Evolutionary conservation across 2,113 vertebrate genomes (phyloP), one percentile per base, ranked within the genome.

Genomic region (Numida meleagris): DNA sequence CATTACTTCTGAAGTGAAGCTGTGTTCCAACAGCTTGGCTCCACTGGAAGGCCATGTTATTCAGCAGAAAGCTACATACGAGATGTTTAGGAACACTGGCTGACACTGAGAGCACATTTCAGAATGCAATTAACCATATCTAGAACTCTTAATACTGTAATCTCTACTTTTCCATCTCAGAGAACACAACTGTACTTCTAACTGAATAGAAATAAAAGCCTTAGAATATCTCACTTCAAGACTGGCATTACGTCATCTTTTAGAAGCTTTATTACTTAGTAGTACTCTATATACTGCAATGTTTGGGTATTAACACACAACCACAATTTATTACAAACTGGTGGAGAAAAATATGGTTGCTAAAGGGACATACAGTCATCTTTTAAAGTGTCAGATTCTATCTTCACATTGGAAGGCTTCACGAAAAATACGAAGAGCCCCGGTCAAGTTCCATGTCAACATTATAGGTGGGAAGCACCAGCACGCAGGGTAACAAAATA

Each of bases 21-120:
- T 15, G 10, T 40, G 40, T 93, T 97, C 94, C 96, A 96, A 94
- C 88, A 94, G 84, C 33, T 48, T 46, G 46, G 81, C 94, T 97
- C 95, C 92, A 83, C 94, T 78, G 92, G 89, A 97, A 97, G 77
- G 80, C 77, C 82, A 83, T 95, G 84, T 83, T 82, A 61, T 78
- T 70, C 94, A 89, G 80, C 95, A 96, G 94, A 93, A 97, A 96
- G 88, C 86, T 80, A 91, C 88, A 45, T 13, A 10, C 25, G 51
- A 61, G 59, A 62, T 88, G 70, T 94, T 89, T 82, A 91, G 88
- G 82, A 96, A 81, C 82, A 89, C 53, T 11, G 12, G 72, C 51
- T 18, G 77, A 80, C 89, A 87, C 85, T 83, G 96, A 95, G 94
- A 98, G 97, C 50, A 5, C 55, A 58, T 70, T 95, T 76, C 57